Percentiles rank a stretch among this genome's conserved stretches.
Evolutionary conservation across 2,888 invertebrate genomes (phyloP).

Genomic region (Meghimatium bilineatum): DNA sequence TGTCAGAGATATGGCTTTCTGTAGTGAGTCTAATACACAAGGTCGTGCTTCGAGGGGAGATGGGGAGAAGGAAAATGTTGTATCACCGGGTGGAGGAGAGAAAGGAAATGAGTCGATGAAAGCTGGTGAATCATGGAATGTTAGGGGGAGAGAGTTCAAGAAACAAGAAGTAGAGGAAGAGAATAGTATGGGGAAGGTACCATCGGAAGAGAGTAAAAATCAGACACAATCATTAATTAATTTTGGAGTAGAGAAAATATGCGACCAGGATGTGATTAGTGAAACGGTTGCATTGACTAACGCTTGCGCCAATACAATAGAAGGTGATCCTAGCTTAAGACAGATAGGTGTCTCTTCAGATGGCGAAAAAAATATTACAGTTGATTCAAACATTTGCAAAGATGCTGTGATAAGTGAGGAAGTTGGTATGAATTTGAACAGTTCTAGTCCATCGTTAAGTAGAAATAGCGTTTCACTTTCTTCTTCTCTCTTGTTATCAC

Average conservation of each 20-base stretch:
- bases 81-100: not conserved
- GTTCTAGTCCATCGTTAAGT: not conserved
- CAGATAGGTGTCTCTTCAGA: not conserved
- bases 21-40: not conserved
- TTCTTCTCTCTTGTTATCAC: not conserved
- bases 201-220: not conserved
- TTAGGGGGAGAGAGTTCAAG: not conserved
- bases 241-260: not conserved
- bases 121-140: no score
- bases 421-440: not conserved
- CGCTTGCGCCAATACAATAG: not conserved
- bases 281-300: not conserved
- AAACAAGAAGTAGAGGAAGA: not conserved
- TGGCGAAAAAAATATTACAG: not conserved
- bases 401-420: not conserved
- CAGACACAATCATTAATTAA: not conserved
- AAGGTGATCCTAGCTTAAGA: not conserved
- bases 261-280: not conserved
- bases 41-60: no score
- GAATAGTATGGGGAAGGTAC: not conserved
- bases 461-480: not conserved
- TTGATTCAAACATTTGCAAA: not conserved
- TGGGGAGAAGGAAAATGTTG: no score
- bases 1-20: not conserved
- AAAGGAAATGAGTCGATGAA: not conserved